These are phyloP conservation scores for Anableps anableps DNA, from an alignment of 2,797 vertebrate genomes.

Conservation along the genomic window DNA sequence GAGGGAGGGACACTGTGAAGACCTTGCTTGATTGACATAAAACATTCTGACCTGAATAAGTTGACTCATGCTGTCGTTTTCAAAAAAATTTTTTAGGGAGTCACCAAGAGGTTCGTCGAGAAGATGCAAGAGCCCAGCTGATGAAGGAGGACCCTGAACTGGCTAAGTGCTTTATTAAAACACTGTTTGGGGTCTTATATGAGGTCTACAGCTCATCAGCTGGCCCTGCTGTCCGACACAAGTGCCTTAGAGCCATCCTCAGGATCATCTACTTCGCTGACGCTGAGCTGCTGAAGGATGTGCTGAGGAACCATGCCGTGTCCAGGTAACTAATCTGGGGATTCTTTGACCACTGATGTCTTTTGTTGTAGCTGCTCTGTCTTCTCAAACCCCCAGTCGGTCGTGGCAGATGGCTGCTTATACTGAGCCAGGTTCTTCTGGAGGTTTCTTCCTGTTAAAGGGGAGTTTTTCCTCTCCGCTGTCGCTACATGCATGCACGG, in stretches of 20 bases:
- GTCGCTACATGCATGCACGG: no score
- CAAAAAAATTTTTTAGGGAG: constrained; percentile 79
- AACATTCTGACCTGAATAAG: not conserved
- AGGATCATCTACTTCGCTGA: constrained; percentile 99
- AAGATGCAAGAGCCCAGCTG: constrained; percentile 96
- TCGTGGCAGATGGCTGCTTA: no score
- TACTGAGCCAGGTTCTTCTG: no score
- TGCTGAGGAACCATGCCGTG: constrained; percentile 98
- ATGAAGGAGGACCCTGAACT: constrained; percentile 99
- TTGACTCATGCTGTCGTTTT: not conserved
- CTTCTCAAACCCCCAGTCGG: no score
- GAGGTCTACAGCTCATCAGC: constrained; percentile 99
- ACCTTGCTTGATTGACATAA: not conserved
- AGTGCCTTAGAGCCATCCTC: constrained; percentile 99
- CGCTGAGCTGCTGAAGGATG: constrained; percentile 98
- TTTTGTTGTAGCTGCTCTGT: no score
- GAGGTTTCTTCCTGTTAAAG: no score
- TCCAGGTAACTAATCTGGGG: constrained; percentile 85
- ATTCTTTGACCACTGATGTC: not conserved
- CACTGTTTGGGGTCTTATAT: constrained; percentile 98
- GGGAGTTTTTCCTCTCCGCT: no score
- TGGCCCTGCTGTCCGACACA: constrained; percentile 99
- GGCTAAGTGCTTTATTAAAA: constrained; percentile 99
- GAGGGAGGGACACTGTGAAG: not conserved
- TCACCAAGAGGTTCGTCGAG: constrained; percentile 94